Conservation (phyloP, 2,888 invertebrate genomes). For the Cristatella mucedo region DNA sequence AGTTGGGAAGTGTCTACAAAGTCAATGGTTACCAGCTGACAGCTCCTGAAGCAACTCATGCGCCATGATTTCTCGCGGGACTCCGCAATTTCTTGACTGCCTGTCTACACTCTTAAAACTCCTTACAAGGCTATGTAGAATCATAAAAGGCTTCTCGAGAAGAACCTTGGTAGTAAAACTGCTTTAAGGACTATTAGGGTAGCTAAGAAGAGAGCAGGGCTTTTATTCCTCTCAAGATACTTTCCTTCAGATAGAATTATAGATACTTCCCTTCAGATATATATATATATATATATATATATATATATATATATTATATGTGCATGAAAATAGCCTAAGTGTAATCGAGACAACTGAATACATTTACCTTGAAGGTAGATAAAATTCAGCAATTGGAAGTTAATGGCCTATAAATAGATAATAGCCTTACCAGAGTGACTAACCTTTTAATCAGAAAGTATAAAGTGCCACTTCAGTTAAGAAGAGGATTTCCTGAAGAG, state of each 20-base stretch:
- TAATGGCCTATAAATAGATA: constrained; percentile 7
- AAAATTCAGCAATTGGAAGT: background rate
- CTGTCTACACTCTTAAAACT: too few relatives aligned
- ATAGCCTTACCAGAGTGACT: constrained; percentile 40
- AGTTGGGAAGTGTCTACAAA: too few relatives aligned
- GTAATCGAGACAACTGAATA: constrained; percentile 8
- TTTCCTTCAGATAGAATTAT: constrained; percentile 46
- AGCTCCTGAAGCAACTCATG: too few relatives aligned
- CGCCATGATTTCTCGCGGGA: too few relatives aligned
- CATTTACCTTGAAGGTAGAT: background rate
- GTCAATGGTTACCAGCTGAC: too few relatives aligned
- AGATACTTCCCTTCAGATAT: too few relatives aligned
- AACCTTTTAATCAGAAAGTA: constrained; percentile 42
- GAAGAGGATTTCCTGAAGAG: constrained; percentile 26
- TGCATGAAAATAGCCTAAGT: constrained; percentile 45
- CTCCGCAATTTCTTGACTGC: too few relatives aligned
- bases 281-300: too few relatives aligned
- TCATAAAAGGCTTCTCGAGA: constrained; percentile 45
- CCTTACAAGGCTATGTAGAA: constrained; percentile 61
- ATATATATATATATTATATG: too few relatives aligned
- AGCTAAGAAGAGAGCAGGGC: constrained; percentile 34
- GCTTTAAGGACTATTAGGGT: constrained; percentile 12
- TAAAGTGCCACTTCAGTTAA: too few relatives aligned
- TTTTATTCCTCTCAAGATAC: constrained; percentile 39
- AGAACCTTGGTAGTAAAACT: constrained; percentile 46